Percentiles rank a stretch among this genome's conserved stretches.
Conservation (phyloP, 2,113 vertebrate genomes). For the Pterocles orientalis region DNA sequence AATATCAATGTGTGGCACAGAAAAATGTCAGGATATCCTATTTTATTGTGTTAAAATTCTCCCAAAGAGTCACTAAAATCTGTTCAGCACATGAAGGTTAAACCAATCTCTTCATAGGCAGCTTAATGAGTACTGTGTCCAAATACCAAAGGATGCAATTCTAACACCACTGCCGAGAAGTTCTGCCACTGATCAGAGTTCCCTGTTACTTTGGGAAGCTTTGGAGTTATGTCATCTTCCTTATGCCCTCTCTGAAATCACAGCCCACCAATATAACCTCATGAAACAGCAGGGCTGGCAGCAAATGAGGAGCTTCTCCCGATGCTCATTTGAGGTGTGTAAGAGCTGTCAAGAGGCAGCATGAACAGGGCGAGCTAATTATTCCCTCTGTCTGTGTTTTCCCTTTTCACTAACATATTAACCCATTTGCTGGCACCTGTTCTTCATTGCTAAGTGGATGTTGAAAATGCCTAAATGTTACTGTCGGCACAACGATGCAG, state of each 20-base stretch:
- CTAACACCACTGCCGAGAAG: not conserved
- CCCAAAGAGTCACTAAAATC: not conserved
- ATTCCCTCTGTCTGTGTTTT: not conserved
- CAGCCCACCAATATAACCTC: not conserved
- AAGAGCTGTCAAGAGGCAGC: not conserved
- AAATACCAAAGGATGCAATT: not conserved
- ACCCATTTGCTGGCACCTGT: not conserved
- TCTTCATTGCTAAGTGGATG: not conserved
- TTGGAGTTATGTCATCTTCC: not conserved
- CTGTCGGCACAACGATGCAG: not conserved
- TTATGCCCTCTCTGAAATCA: not conserved
- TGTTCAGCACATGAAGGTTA: not conserved
- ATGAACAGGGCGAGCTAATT: fast-evolving
- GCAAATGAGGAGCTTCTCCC: not conserved
- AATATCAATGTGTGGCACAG: not conserved
- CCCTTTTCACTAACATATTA: not conserved
- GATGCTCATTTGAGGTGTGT: not conserved
- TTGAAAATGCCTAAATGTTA: not conserved
- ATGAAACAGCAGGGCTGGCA: not conserved
- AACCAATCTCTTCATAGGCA: not conserved
- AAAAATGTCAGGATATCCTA: not conserved
- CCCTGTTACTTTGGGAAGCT: not conserved
- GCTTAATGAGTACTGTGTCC: not conserved
- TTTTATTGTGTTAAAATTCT: not conserved
- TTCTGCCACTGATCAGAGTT: not conserved